Conservation (phyloP, 1,140 invertebrate genomes). For the Bombus confusus region DNA sequence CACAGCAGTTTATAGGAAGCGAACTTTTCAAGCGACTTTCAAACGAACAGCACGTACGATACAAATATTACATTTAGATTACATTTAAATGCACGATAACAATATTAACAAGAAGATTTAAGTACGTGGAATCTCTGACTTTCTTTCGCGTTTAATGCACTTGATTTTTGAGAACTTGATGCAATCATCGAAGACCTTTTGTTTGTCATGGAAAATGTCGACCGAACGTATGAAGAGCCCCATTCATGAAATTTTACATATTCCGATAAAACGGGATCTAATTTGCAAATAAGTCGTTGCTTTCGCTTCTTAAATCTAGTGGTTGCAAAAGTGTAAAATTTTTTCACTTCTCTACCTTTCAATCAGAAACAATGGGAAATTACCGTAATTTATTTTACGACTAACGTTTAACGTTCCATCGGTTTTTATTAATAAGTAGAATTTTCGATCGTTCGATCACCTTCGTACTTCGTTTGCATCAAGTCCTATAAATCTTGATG, state of each 20-base stretch:
- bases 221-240: background rate
- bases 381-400: too few species aligned
- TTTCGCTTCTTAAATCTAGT: too few species aligned
- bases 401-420: background rate
- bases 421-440: too few species aligned
- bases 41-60: constrained; percentile 26
- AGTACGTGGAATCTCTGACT: constrained; percentile 38
- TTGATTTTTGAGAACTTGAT: background rate
- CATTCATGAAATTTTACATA: background rate
- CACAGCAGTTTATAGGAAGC: constrained; percentile 35
- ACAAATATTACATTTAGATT: constrained; percentile 29
- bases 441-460: background rate
- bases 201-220: too few species aligned
- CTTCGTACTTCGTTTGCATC: background rate
- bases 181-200: background rate
- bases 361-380: too few species aligned
- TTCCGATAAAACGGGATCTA: background rate
- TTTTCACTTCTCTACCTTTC: too few species aligned
- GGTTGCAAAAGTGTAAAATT: too few species aligned
- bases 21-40: constrained; percentile 47
- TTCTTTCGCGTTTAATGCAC: background rate
- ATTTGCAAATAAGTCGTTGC: too few species aligned
- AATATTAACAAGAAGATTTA: constrained; percentile 57
- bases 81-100: constrained; percentile 50
- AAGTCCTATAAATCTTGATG: background rate